Evolutionary conservation across 1,140 invertebrate genomes (phyloP).

Genomic region (Teleopsis dalmanni): DNA sequence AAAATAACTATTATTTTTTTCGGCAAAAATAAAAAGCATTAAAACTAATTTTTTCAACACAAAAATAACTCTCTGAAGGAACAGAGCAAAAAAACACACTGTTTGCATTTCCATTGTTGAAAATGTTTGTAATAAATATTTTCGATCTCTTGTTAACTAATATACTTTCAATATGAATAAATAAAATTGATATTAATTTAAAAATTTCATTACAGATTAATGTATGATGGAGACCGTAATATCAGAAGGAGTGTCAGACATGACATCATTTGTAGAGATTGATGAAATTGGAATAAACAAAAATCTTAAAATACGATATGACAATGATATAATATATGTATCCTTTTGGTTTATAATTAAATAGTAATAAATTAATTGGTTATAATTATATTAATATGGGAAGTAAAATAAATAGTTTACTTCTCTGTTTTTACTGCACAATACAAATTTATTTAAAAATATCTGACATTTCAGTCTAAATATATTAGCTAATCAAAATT

Average conservation of each 20-base stretch:
- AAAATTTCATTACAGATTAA: too few relatives aligned
- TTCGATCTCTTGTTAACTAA: too few relatives aligned
- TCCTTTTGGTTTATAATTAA: conserved; percentile 54
- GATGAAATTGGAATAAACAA: conserved; percentile 85
- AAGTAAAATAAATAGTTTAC: neutral
- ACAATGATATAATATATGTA: conserved; percentile 86
- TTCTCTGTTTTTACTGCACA: conserved; percentile 1
- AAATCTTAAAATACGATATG: conserved; percentile 79
- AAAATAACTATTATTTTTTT: too few relatives aligned
- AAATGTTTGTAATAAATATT: too few relatives aligned
- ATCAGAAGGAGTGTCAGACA: conserved; percentile 67
- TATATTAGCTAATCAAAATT: neutral
- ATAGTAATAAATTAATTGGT: neutral
- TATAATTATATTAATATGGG: too few relatives aligned
- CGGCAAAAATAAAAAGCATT: too few relatives aligned
- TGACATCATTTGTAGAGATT: conserved; percentile 90
- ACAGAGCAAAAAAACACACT: too few relatives aligned
- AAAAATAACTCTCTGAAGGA: too few relatives aligned
- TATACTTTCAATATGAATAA: too few relatives aligned
- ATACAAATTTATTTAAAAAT: neutral
- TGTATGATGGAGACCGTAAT: neutral
- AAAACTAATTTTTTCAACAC: too few relatives aligned
- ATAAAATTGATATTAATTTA: too few relatives aligned
- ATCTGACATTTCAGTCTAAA: neutral
- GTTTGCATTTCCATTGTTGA: too few relatives aligned